Conservation (phyloP, 2,797 vertebrate genomes). For the Darevskia mixta region DNA sequence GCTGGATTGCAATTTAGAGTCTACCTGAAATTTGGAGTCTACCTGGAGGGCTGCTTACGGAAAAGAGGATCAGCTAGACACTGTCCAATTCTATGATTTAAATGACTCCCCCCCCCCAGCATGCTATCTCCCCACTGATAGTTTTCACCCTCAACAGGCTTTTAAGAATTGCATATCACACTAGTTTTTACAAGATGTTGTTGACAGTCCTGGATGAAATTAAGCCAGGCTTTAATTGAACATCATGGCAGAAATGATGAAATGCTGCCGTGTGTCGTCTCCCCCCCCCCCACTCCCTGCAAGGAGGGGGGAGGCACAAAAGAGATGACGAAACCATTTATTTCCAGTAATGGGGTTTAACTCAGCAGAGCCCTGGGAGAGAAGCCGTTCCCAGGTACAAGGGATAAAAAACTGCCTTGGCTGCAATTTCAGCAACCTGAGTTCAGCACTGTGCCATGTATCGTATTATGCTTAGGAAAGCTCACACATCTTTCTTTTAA, state of each 20-base stretch:
- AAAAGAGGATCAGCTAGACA: neutral
- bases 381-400: conserved; percentile 41
- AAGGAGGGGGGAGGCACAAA: neutral
- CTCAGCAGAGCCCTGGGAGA: conserved; percentile 46
- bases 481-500: conserved; percentile 16
- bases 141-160: conserved; percentile 45
- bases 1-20: too few species aligned
- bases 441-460: conserved; percentile 5
- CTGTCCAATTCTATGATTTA: neutral
- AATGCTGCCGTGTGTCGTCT: neutral
- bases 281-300: neutral
- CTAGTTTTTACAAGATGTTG: conserved; percentile 61
- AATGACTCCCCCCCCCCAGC: neutral
- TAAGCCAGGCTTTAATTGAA: conserved; percentile 67
- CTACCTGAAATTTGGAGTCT: too few species aligned
- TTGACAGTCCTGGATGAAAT: conserved; percentile 63
- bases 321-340: conserved; percentile 31
- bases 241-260: conserved; percentile 53
- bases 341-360: conserved; percentile 66
- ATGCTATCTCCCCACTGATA: conserved; percentile 27
- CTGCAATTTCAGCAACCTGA: conserved; percentile 26
- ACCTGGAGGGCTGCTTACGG: too few species aligned
- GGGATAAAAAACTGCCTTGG: accelerated
- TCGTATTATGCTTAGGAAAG: conserved; percentile 35
- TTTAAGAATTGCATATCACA: conserved; percentile 57